Evolutionary conservation across 1,140 invertebrate genomes (phyloP), one percentile per base, ranked within the genome.

Genomic region (Papilio aristodemus): DNA sequence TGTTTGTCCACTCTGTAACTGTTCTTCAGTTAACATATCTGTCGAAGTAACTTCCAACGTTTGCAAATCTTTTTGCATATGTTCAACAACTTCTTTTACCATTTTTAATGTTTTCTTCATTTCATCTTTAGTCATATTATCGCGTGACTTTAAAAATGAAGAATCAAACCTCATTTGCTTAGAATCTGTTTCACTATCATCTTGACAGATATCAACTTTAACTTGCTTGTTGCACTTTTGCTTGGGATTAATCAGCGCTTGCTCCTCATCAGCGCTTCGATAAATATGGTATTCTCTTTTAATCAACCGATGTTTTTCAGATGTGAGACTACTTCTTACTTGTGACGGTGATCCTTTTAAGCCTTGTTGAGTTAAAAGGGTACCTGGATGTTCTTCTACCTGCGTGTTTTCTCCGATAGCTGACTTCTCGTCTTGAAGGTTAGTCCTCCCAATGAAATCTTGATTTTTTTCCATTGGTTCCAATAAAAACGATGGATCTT

Each of bases 21-120:
- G 67, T 50, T 73, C 70, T 58, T 54, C 73, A 14, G 75, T 72
- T 46, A 54, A 60, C 17, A 70, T 68, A 67, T 76, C 76, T 25
- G 39, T 59, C 37, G 74, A 67, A 63, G 64, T 78, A 36, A 75
- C 50, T 38, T 87, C 79, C 68, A 84, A 83, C 74, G 76, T 84
- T 54, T 80, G 67, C 10, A 90, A 67, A 71, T 87, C 84, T 41
- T 76, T 75, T 72, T 91, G 79, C 22, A 91, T 73, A 57, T 78
- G 84, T 72, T 87, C 82, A 46, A 91, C 79, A n/a, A 87, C 87
- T 75, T 86, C 85, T 63, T 86, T 89, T 36, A 87, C 89, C 76
- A 84, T 80, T 62, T 78, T 77, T 10, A 91, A 80, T 66, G 79
- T 91, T 17, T 83, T 73, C 71, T 84, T 78, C 66, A 89, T 83